Evolutionary conservation across 2,888 invertebrate species (phyloP), one percentile per base, ranked within the genome.

Genomic region (Macaria notata): DNA sequence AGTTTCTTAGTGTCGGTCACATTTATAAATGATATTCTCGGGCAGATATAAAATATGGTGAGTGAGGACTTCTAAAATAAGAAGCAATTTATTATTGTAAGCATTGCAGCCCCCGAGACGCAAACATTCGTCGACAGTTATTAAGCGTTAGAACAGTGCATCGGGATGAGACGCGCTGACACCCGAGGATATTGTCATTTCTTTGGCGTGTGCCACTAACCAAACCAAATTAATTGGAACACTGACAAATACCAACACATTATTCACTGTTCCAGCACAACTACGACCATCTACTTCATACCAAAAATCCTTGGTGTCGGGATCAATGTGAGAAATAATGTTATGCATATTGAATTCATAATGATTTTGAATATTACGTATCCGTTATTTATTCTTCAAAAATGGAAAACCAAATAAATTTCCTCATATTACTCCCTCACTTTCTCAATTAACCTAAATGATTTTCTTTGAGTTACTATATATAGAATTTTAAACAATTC

Each of bases 1-100:
- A 78, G 78, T 72, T 79, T 72, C 71, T 70, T 83, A 81, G 78
- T 76, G 77, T 73, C 75, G 76, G 77, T 72, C 74, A 76, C 71
- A 73, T 70, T 76, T 78, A 79, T 81, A 79, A 83, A 81, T 80
- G 76, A 84, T 82, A 81, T 75, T 75, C 73, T 75, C 72, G 75
- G 76, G 77, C 73, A 76, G 75, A 76, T 78, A 79, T 80, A 77
- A 65, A 79, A 76, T 73, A 78, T 76, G 76, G 76, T 87, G 87
- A 86, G 87, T 87, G 88, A 84, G 84, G 74, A 83, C 81, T 85
- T 84, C 88, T 89, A 88, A 90, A 89, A 88, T 89, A 87, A 90
- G 88, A 83, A 72, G 76, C 81, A 79, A 90, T 90, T 87, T 87
- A 90, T 89, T 84, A 88, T 79, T 75, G 76, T 81, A 81, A 83